Base-by-base conservation (phyloP, 37 sponge, comb jelly and placozoan genomes). In the Theonella swinhoei region DNA sequence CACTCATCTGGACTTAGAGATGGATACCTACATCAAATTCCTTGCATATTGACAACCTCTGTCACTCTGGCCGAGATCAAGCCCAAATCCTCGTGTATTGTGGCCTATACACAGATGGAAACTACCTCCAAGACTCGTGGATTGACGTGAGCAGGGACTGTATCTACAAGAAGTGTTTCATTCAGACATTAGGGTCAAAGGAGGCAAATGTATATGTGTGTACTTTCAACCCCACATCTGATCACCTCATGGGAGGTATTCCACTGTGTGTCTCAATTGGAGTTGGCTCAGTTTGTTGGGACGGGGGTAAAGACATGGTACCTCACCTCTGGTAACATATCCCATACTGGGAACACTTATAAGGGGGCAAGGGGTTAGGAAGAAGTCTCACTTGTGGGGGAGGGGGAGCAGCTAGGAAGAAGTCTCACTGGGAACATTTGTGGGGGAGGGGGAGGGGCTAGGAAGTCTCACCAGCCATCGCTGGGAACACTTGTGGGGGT, bases 51-150 rank as follows among this genome's bases (percentile, higher is more conserved):
- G 64, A 94, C 89, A 14, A 94, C 91, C 39, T 78, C 77, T 59
- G 71, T 70, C 64, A 92, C 94, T 1, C 70, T 98, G 5, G 78
- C 83, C 40, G 98, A 98, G 82, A 98, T 98, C 89, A 95, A 89
- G 62, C 87, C 94, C 77, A 95, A 93, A 73, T 86, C 94, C 0
- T 85, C 95, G 23, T 82, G 95, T 72, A 73, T 88, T 73, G 87
- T 98, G 30, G 95, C 98, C 4, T n/a, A n/a, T 91, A 95, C 74
- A 98, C 94, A n/a, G 98, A 98, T 80, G 94, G 98, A 11, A 98
- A 98, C 79, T 98, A 95, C 76, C 81, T 98, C 34, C 92, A 87
- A 74, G 78, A 68, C 19, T 83, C 94, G n/a, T 98, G 98, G 98
- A 77, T 88, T 80, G 91, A 98, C 72, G 91, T 94, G 42, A 85